Percentiles rank a stretch among this genome's conserved stretches.
Conservation (phyloP, 2,888 invertebrate species). For the Chrysolina haemoptera region DNA sequence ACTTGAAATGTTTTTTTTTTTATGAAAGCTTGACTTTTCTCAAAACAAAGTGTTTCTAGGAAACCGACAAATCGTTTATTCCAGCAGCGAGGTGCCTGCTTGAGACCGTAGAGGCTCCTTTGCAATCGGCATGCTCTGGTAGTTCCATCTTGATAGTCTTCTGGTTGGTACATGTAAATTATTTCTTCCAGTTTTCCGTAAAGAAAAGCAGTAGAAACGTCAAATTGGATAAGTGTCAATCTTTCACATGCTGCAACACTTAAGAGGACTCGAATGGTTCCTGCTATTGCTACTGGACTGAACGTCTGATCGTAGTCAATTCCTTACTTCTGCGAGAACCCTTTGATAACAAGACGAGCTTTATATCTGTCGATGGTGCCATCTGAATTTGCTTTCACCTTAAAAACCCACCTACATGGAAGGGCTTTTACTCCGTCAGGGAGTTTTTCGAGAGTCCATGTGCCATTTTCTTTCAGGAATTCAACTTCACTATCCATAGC, state of each 20-base stretch:
- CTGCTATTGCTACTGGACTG: no score
- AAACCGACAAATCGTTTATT: no score
- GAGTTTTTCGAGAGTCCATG: no score
- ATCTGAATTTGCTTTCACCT: no score
- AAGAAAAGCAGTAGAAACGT: slow-evolving; percentile 56
- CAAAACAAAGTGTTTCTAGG: slow-evolving; percentile 12
- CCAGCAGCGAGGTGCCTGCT: slow-evolving; percentile 34
- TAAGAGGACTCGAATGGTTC: neutral
- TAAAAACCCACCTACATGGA: slow-evolving; percentile 8
- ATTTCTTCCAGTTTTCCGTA: slow-evolving; percentile 41
- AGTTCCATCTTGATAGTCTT: slow-evolving; percentile 34
- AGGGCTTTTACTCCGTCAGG: slow-evolving; percentile 7
- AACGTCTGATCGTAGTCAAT: no score
- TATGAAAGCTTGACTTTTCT: slow-evolving; percentile 22
- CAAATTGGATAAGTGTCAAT: slow-evolving; percentile 56
- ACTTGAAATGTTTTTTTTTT: neutral
- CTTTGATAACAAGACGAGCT: slow-evolving; percentile 2
- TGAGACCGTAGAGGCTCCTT: neutral
- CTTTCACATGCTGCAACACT: slow-evolving; percentile 42
- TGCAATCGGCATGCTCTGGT: slow-evolving; percentile 14
- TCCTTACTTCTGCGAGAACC: no score
- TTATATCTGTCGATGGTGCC: slow-evolving; percentile 14
- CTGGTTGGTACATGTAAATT: slow-evolving; percentile 50
- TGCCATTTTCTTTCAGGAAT: no score
- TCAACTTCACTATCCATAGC: slow-evolving; percentile 2